Evolutionary conservation across 2,888 invertebrate genomes (phyloP).

Genomic region (Lottia gigantea): DNA sequence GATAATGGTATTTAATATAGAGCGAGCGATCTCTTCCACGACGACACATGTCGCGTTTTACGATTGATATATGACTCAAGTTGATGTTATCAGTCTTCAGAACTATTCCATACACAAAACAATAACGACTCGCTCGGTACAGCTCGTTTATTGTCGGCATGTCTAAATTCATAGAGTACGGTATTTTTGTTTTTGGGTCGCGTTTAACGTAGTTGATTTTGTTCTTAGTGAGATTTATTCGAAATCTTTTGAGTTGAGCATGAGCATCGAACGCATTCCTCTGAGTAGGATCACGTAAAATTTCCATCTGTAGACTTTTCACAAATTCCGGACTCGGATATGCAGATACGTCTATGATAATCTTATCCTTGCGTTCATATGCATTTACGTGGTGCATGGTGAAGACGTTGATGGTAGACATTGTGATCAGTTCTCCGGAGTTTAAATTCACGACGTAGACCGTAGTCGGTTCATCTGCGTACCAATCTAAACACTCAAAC

Average conservation of each 20-base stretch:
- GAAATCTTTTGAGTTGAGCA: constrained; percentile 47
- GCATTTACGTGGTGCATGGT: constrained; percentile 63
- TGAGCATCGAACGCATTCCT: constrained; percentile 48
- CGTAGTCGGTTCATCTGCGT: constrained; percentile 37
- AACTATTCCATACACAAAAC: constrained; percentile 58
- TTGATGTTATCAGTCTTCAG: constrained; percentile 49
- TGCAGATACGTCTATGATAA: constrained; percentile 55
- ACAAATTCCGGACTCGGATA: constrained; percentile 55
- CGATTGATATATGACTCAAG: constrained; percentile 50
- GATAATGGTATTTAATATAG: constrained; percentile 47
- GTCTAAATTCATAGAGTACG: constrained; percentile 48
- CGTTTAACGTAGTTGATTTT: constrained; percentile 18
- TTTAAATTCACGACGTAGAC: constrained; percentile 52
- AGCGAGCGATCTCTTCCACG: constrained; percentile 41
- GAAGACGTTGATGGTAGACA: constrained; percentile 49
- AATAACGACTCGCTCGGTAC: constrained; percentile 50
- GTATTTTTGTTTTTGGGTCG: constrained; percentile 22
- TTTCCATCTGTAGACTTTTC: constrained; percentile 42
- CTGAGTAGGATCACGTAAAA: constrained; percentile 39
- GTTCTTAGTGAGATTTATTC: constrained; percentile 40
- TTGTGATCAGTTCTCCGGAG: constrained; percentile 37
- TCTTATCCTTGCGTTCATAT: constrained; percentile 42
- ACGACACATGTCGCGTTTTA: constrained; percentile 59
- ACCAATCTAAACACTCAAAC: constrained; percentile 56
- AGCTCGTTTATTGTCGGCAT: constrained; percentile 61